A percentile compares a stretch with the other conserved stretches of the same genome.
phyloP scores from a whole-genome alignment of 2,797 vertebrate genomes.

The Pelobates cultripes region DNA sequence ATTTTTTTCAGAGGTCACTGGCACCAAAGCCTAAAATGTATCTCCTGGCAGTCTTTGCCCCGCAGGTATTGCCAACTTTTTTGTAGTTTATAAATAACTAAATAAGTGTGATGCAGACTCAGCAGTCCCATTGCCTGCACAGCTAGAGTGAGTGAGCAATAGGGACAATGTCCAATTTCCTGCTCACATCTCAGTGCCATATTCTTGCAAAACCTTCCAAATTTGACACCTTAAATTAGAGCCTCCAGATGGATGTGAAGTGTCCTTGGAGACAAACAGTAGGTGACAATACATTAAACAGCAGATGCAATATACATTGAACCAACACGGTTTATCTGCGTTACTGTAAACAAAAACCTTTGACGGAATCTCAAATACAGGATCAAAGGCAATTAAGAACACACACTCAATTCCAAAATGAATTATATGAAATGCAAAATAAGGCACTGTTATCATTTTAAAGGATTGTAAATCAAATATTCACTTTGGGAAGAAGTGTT shows the following conservation, averaged over 20 bases:
- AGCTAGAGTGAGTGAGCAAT: not conserved
- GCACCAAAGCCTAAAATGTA: not conserved
- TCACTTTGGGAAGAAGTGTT: too few relatives aligned
- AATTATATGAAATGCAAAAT: too few relatives aligned
- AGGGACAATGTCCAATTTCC: not conserved
- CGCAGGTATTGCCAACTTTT: not conserved
- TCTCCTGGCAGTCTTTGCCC: not conserved
- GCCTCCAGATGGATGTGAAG: not conserved
- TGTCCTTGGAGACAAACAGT: not conserved
- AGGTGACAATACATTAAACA: not conserved
- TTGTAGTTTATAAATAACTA: not conserved
- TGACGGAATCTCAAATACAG: too few relatives aligned
- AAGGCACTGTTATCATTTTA: too few relatives aligned
- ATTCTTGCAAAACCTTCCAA: constrained; percentile 1
- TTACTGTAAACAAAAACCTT: too few relatives aligned
- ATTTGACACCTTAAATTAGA: constrained; percentile 6
- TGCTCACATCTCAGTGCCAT: not conserved
- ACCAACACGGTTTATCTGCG: too few relatives aligned
- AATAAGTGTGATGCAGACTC: not conserved
- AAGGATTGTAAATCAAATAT: too few relatives aligned
- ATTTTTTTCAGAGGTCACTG: too few relatives aligned
- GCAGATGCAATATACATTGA: not conserved
- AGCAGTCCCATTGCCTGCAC: not conserved
- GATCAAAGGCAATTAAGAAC: too few relatives aligned
- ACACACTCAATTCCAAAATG: too few relatives aligned